Percentiles rank a stretch among this genome's conserved stretches.
Evolutionary conservation across 2,888 invertebrate genomes (phyloP).

Genomic region (Electrophaes corylata): DNA sequence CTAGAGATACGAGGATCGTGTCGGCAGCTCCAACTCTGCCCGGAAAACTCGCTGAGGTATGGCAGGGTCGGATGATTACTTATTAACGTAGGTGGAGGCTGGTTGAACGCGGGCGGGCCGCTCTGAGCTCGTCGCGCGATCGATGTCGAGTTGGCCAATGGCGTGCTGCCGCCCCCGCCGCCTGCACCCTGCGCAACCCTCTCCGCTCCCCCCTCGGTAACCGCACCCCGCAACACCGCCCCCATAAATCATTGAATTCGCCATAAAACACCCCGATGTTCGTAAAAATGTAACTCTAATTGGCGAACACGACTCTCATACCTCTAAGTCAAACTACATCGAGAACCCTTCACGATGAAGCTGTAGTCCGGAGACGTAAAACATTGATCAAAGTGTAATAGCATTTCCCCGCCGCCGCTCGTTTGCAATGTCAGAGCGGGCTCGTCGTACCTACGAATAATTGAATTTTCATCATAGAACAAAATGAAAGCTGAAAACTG

Average conservation of each 20-base stretch:
- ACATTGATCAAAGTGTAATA: conserved; percentile 76
- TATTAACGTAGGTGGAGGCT: conserved; percentile 84
- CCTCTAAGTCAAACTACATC: conserved; percentile 69
- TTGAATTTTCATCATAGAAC: conserved; percentile 83
- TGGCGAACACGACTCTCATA: conserved; percentile 77
- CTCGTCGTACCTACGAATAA: conserved; percentile 70
- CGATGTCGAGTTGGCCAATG: conserved; percentile 82
- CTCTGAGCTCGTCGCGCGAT: conserved; percentile 77
- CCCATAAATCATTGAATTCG: conserved; percentile 83
- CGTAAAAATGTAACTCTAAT: conserved; percentile 83
- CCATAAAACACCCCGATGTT: conserved; percentile 82
- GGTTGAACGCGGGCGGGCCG: conserved; percentile 79
- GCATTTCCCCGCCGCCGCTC: conserved; percentile 63
- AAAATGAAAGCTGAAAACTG: conserved; percentile 82
- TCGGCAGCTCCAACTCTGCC: conserved; percentile 76
- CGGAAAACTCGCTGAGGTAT: conserved; percentile 82
- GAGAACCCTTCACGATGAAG: conserved; percentile 57
- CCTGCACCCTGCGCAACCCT: conserved; percentile 74
- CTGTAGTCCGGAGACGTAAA: conserved; percentile 68
- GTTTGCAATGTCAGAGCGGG: conserved; percentile 60
- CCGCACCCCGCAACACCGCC: conserved; percentile 77
- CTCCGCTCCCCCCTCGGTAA: conserved; percentile 61
- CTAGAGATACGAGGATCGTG: conserved; percentile 77
- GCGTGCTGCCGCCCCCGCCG: conserved; percentile 75
- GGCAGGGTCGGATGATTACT: conserved; percentile 83